These are phyloP conservation scores for Coelopa pilipes DNA, from an alignment of 2,888 invertebrate genomes.

Conservation along the genomic window DNA sequence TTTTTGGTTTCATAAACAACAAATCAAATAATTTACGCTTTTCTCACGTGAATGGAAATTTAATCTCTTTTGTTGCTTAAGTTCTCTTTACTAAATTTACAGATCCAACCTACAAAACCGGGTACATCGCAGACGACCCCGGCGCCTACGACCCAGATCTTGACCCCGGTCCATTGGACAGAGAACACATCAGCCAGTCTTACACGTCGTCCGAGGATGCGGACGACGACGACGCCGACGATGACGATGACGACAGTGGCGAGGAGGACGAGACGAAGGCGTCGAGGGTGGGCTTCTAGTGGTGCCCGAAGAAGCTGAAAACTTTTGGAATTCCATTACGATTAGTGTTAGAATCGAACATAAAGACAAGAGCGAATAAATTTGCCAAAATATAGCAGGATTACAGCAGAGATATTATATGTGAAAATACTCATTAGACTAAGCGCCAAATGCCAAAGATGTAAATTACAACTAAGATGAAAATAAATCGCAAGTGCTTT, in stretches of 20 bases:
- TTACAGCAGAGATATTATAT: slow-evolving; percentile 5
- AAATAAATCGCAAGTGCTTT: too few relatives aligned
- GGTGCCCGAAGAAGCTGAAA: neutral
- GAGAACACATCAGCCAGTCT: neutral
- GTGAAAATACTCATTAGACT: slow-evolving; percentile 21
- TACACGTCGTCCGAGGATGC: neutral
- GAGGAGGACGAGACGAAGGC: slow-evolving; percentile 1
- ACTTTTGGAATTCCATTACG: slow-evolving; percentile 29
- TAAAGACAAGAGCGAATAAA: slow-evolving; percentile 12
- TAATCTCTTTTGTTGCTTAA: slow-evolving; percentile 19
- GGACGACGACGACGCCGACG: neutral
- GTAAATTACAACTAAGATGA: slow-evolving; percentile 16
- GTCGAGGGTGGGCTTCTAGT: neutral
- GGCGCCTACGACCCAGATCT: slow-evolving; percentile 35
- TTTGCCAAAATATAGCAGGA: neutral
- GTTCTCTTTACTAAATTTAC: slow-evolving; percentile 42
- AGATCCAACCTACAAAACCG: slow-evolving; percentile 56
- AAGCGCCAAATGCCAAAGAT: slow-evolving; percentile 34
- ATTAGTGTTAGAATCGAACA: slow-evolving; percentile 9
- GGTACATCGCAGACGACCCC: slow-evolving; percentile 53
- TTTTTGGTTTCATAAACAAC: neutral
- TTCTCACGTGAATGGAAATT: neutral
- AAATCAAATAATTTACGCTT: neutral
- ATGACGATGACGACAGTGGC: neutral
- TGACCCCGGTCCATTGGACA: neutral